phyloP scores from a whole-genome alignment of 2,888 invertebrate genomes.

The Portevinia maculata region DNA sequence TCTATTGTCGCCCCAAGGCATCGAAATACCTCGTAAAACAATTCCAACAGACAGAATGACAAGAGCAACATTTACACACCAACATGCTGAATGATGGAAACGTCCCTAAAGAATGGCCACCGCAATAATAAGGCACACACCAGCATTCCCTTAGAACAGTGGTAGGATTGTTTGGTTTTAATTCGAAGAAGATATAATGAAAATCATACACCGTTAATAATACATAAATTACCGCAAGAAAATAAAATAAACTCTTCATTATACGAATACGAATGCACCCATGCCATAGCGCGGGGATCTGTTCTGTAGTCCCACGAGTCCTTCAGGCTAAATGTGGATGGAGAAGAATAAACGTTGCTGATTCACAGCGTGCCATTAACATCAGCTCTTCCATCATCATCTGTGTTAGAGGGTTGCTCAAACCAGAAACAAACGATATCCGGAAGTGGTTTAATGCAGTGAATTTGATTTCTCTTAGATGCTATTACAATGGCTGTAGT shows the following conservation, averaged over 20 bases:
- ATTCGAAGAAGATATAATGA: constrained; percentile 76
- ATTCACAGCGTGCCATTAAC: constrained; percentile 46
- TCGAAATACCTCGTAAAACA: constrained; percentile 13
- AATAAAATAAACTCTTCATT: constrained; percentile 76
- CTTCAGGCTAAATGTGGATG: constrained; percentile 38
- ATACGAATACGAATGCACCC: constrained; percentile 11
- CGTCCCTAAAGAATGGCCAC: constrained; percentile 5
- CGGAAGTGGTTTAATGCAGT: constrained; percentile 62
- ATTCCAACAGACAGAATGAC: constrained; percentile 43
- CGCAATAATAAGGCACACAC: constrained; percentile 25
- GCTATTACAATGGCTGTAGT: constrained; percentile 10
- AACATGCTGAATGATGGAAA: not conserved
- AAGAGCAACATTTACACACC: constrained; percentile 5
- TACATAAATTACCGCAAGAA: constrained; percentile 76
- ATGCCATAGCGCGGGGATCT: not conserved
- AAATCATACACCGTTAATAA: constrained; percentile 77
- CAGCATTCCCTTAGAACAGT: not conserved
- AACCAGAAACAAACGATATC: constrained; percentile 16
- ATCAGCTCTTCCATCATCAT: constrained; percentile 29
- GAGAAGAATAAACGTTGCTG: constrained; percentile 38
- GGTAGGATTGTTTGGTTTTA: constrained; percentile 76
- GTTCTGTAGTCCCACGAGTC: constrained; percentile 42
- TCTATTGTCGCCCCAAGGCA: not conserved
- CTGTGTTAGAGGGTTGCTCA: constrained; percentile 1
- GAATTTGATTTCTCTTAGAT: constrained; percentile 53